phyloP scores from a whole-genome alignment of 2,797 vertebrate species.

The Schizopygopsis pylzovi region DNA sequence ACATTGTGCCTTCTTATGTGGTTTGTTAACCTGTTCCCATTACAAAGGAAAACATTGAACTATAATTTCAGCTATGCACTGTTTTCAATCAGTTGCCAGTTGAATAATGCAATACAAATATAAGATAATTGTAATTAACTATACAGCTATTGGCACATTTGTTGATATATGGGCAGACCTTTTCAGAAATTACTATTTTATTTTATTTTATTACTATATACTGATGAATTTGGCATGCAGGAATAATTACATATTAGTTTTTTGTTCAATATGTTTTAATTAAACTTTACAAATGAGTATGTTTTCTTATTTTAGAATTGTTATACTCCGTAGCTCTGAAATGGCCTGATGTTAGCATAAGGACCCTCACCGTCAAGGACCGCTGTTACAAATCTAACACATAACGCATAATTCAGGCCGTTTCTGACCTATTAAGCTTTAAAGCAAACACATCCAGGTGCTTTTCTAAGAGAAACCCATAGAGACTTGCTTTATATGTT shows the following conservation, averaged over 20 bases:
- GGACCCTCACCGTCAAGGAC: not conserved
- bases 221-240: not conserved
- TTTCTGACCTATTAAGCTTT: constrained; percentile 26
- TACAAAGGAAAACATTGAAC: not conserved
- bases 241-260: not conserved
- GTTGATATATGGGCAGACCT: not conserved
- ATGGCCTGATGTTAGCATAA: not conserved
- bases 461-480: constrained; percentile 20
- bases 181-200: not conserved
- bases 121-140: not conserved
- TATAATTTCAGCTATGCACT: not conserved
- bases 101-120: not conserved
- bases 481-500: constrained; percentile 13
- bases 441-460: constrained; percentile 24
- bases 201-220: not conserved
- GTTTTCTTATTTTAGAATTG: not conserved
- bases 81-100: not conserved
- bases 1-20: not conserved
- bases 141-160: not conserved
- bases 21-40: not conserved
- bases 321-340: not conserved
- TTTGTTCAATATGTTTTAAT: not conserved
- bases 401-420: constrained; percentile 8
- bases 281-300: not conserved
- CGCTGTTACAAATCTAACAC: constrained; percentile 9